Evolutionary conservation across 1,140 invertebrate genomes (phyloP).

Genomic region (Drosophila saltans): DNA sequence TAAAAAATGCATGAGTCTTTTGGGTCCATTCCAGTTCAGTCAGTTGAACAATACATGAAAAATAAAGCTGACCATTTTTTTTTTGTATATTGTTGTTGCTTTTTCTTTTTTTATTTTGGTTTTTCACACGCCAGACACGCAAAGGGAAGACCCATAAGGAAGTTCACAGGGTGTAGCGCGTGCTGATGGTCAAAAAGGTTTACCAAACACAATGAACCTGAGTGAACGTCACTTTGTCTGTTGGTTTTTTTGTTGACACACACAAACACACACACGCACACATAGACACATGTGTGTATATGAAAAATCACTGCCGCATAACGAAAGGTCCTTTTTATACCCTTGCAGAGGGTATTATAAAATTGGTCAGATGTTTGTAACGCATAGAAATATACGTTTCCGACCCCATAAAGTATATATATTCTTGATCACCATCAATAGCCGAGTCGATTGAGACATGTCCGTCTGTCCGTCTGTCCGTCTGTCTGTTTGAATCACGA

Average conservation of each 20-base stretch:
- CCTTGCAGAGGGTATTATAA: no score
- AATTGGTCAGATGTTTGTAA: no score
- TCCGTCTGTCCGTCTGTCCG: no score
- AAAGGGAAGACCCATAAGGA: slow-evolving; percentile 18
- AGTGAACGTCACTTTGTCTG: slow-evolving; percentile 58
- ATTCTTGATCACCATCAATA: no score
- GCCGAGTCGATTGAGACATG: no score
- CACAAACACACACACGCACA: slow-evolving; percentile 29
- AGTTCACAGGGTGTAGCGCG: slow-evolving; percentile 36
- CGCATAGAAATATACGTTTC: no score
- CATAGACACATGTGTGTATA: slow-evolving; percentile 23
- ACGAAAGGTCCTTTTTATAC: slow-evolving; percentile 58
- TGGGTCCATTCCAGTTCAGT: slow-evolving; percentile 40
- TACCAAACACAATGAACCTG: slow-evolving; percentile 62
- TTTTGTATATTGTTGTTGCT: background rate
- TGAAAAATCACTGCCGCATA: slow-evolving; percentile 70
- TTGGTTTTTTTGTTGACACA: slow-evolving; percentile 50
- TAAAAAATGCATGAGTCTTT: slow-evolving; percentile 61
- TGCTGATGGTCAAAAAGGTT: slow-evolving; percentile 45
- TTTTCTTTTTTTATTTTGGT: background rate
- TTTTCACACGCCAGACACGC: slow-evolving; percentile 59
- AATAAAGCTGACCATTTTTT: slow-evolving; percentile 63
- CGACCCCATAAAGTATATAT: no score
- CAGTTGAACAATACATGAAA: slow-evolving; percentile 54
- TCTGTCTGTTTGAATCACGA: no score